Evolutionary conservation across 2,113 vertebrate genomes (phyloP).

Genomic region (Syngnathus floridae): DNA sequence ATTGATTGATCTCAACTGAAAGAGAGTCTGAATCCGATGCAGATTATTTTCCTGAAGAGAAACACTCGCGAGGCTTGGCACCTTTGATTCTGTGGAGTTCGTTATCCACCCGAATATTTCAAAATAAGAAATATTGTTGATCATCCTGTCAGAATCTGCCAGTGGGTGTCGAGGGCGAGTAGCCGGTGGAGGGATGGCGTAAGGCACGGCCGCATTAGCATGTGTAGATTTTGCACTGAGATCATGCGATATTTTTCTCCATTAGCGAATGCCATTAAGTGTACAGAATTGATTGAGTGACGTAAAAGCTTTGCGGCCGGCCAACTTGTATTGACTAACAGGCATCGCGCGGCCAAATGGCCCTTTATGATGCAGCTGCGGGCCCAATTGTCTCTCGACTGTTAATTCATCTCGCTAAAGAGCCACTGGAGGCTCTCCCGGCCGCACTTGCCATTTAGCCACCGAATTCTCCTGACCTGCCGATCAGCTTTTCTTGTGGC

Average conservation of each 20-base stretch:
- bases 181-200: conserved; percentile 2
- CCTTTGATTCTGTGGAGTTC: background rate
- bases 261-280: conserved; percentile 46
- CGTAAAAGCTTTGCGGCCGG: conserved; percentile 27
- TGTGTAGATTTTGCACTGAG: conserved; percentile 34
- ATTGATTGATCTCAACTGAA: background rate
- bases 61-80: background rate
- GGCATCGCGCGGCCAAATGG: conserved; percentile 27
- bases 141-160: too few species aligned
- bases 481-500: conserved; percentile 11
- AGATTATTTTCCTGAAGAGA: background rate
- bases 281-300: conserved; percentile 46
- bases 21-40: background rate
- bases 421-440: conserved; percentile 40
- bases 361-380: conserved; percentile 48
- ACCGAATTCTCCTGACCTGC: conserved; percentile 22
- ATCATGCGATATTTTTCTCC: conserved; percentile 40
- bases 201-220: background rate
- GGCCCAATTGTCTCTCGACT: conserved; percentile 51
- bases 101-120: conserved; percentile 25
- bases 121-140: too few species aligned
- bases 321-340: conserved; percentile 48
- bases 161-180: background rate
- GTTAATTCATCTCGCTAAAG: conserved; percentile 56
- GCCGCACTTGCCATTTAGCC: conserved; percentile 15